Percentiles rank a stretch among this genome's conserved stretches.
phyloP scores from a whole-genome alignment of 2,797 vertebrate species.

The Alcedo atthis region DNA sequence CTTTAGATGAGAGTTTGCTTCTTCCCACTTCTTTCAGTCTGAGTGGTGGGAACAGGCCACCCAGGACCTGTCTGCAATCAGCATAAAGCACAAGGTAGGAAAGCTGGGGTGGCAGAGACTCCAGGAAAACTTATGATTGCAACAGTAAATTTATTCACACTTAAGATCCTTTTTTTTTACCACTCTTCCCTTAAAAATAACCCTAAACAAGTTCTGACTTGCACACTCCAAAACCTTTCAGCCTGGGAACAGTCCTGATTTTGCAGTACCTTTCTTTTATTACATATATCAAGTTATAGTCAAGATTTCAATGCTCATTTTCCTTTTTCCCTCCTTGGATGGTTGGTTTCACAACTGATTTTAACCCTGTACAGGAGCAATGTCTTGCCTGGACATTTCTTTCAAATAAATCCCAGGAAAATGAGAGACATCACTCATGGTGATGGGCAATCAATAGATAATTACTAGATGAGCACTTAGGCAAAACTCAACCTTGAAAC shows the following conservation, averaged over 20 bases:
- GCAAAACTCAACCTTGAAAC: neutral
- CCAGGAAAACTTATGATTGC: neutral
- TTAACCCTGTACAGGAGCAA: neutral
- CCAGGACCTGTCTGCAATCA: neutral
- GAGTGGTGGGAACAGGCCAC: neutral
- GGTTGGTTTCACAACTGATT: neutral
- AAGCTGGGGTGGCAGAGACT: neutral
- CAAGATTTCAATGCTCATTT: neutral
- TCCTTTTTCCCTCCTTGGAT: neutral
- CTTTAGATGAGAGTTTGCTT: neutral
- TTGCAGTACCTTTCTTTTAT: neutral
- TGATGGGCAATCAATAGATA: neutral
- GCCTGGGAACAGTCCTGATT: neutral
- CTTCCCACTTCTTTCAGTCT: neutral
- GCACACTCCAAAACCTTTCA: neutral
- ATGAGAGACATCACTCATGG: neutral
- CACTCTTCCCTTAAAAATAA: neutral
- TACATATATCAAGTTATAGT: neutral
- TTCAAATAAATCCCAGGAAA: neutral
- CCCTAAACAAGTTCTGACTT: neutral
- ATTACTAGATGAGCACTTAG: rapidly evolving
- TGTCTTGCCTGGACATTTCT: neutral
- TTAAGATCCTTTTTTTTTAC: neutral
- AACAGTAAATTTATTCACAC: neutral
- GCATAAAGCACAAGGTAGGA: neutral